Evolutionary conservation across 92 coral and sea anemone species (phyloP), one percentile per base, ranked within the genome.

Genomic region (Montipora capitata): DNA sequence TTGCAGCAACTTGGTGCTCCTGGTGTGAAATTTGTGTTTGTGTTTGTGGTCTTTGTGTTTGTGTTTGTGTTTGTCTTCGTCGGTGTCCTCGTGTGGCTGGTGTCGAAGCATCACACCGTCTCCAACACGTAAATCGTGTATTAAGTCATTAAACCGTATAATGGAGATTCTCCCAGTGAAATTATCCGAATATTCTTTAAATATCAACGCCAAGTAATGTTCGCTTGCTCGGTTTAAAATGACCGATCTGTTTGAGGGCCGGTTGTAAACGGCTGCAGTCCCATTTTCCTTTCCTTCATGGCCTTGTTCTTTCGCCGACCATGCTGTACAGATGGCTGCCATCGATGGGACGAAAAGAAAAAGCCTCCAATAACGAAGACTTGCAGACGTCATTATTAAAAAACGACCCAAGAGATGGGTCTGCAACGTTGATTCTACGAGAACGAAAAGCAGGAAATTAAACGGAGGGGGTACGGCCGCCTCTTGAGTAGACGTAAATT

Each of bases 151-250:
- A 67, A 90, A 86, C 58, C 90, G 65, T 42, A 49, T 58, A 59
- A 74, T 82, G 61, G 87, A 57, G 72, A 90, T 86, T 48, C 16
- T 80, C 17, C 77, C 87, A 10, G 94, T 73, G 7, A 70, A 40
- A 44, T 90, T 90, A 9, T 84, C 84, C 74, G 91, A 77, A 80
- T 86, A 90, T 3, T 67, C 83, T 61, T 78, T 81, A 80, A 90
- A 90, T 65, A 90, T 80, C 75, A 85, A 63, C 12, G 54, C 87
- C 80, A 90, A 74, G 42, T 79, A 90, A 65, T 74, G 56, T 40
- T 74, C 81, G 63, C 84, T 90, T 27, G 91, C 80, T 39, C 61
- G 15, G 69, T 74, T 86, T 74, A 90, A 43, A 72, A 75, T 57
- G 17, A 90, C 94, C 8, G 78, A 72, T 15, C 72, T 61, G 11